Percentiles rank a stretch among this genome's conserved stretches.
phyloP scores from a whole-genome alignment of 2,113 vertebrate species.

The Asarcornis scutulata region DNA sequence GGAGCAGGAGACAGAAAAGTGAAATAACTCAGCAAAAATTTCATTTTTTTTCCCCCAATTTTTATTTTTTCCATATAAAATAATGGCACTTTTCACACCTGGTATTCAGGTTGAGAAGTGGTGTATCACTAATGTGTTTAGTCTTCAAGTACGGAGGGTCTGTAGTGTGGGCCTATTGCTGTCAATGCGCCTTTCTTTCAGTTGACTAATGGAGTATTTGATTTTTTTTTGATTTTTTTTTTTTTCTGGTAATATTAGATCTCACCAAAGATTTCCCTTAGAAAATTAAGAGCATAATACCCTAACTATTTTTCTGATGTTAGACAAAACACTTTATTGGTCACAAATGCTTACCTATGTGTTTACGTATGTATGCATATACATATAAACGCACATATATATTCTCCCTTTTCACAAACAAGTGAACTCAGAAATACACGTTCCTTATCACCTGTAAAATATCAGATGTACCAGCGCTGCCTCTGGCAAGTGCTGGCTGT shows the following conservation, averaged over 20 bases:
- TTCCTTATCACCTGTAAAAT: not conserved
- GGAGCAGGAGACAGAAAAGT: not conserved
- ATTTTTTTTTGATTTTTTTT: not conserved
- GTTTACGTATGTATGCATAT: not conserved
- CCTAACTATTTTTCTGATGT: accelerated
- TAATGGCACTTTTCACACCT: accelerated
- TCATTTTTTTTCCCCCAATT: not conserved
- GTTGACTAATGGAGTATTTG: not conserved
- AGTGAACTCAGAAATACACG: accelerated
- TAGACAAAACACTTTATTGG: not conserved
- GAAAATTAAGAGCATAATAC: not conserved
- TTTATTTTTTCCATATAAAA: not conserved
- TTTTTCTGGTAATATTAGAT: not conserved
- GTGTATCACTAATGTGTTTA: not conserved
- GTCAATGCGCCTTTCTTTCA: too few species aligned
- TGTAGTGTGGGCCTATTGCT: not conserved
- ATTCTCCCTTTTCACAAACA: not conserved
- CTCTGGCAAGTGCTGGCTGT: accelerated
- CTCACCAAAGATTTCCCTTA: not conserved
- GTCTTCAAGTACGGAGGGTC: not conserved
- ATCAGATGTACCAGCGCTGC: accelerated
- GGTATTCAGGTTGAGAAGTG: not conserved
- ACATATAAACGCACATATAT: not conserved
- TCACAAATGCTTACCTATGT: not conserved
- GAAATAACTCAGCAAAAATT: not conserved